These are phyloP conservation scores for Oreotrochilus melanogaster DNA, from an alignment of 2,113 vertebrate genomes.

Conservation along the genomic window DNA sequence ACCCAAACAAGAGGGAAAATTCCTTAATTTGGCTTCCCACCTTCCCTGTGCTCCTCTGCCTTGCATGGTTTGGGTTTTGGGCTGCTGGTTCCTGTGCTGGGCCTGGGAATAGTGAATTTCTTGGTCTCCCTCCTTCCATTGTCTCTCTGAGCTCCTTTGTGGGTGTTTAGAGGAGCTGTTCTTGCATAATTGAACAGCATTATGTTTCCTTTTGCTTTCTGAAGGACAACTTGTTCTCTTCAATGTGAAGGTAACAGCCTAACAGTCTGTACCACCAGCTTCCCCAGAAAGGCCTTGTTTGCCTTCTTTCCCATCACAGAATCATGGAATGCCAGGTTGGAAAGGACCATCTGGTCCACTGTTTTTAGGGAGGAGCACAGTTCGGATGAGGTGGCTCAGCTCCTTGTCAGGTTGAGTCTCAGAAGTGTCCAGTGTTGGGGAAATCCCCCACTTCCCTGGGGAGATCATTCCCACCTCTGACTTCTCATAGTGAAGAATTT, in stretches of 20 bases:
- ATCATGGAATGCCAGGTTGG: background rate
- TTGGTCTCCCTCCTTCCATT: background rate
- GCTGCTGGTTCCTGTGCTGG: background rate
- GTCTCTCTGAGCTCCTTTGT: background rate
- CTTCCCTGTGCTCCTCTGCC: background rate
- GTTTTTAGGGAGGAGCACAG: too few relatives aligned
- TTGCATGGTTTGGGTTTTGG: background rate
- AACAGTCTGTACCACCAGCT: background rate
- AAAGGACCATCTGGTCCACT: too few relatives aligned
- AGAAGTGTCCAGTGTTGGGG: too few relatives aligned
- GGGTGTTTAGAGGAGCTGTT: background rate
- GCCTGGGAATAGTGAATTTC: background rate
- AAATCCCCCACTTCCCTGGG: too few relatives aligned
- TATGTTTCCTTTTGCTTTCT: background rate
- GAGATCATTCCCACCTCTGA: too few relatives aligned
- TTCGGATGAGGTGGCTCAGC: too few relatives aligned
- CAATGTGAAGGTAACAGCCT: background rate
- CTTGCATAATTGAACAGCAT: accelerated
- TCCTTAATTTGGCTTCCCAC: background rate
- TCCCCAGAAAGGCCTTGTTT: background rate
- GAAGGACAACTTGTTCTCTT: background rate
- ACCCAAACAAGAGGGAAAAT: background rate
- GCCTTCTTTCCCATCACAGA: background rate
- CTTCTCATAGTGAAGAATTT: too few relatives aligned
- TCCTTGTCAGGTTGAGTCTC: too few relatives aligned